Percentiles rank a stretch among this genome's conserved stretches.
phyloP scores from a whole-genome alignment of 2,113 vertebrate genomes.

The Phalacrocorax pelagicus region DNA sequence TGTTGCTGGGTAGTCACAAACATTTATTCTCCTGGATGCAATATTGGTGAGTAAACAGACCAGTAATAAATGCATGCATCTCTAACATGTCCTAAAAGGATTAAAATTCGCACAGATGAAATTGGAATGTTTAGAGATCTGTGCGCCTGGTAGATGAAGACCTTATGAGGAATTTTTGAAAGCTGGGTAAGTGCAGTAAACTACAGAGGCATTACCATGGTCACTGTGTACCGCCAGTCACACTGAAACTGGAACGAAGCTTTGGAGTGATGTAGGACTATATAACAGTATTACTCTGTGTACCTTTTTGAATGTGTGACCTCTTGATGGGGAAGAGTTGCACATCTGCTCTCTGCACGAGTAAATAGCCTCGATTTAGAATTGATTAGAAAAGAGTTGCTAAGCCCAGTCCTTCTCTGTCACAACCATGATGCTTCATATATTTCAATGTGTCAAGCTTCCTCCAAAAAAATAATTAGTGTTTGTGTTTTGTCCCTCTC shows the following conservation, averaged over 20 bases:
- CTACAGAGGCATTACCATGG: neutral
- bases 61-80: neutral
- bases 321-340: neutral
- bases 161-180: neutral
- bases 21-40: neutral
- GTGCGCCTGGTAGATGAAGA: neutral
- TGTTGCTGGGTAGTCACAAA: neutral
- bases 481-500: neutral
- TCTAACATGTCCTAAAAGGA: neutral
- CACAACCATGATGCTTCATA: neutral
- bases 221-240: neutral
- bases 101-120: neutral
- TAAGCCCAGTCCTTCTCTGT: neutral
- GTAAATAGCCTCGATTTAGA: neutral
- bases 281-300: neutral
- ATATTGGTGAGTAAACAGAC: neutral
- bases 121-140: neutral
- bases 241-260: neutral
- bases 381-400: neutral
- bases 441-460: neutral
- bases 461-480: neutral
- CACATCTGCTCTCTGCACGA: neutral
- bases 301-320: neutral
- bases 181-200: neutral
- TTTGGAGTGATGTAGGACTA: neutral